Base-by-base conservation (phyloP, 35 echinoderm and acorn worm species). In the Diadema setosum region DNA sequence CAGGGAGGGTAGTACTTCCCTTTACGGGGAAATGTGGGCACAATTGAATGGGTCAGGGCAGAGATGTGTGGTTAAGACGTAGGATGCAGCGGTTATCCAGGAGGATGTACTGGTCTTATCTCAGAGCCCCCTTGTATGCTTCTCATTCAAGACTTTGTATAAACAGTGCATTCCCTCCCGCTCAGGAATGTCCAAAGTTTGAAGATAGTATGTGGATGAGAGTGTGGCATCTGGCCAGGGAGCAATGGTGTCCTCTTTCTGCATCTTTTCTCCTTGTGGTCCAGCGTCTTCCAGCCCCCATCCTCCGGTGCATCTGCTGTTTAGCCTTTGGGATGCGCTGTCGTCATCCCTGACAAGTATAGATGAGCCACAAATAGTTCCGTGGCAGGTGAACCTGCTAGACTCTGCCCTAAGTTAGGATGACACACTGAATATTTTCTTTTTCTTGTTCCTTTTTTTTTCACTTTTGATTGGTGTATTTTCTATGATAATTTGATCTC, bases 151-250 rank as follows among this genome's bases (percentile, higher is more conserved):
- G 63, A 34, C 37, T 34, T 67, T 67, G 63, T 67, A 26, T 67
- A 67, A 67, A 67, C 63, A 67, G 30, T 34, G 63, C 63, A 67
- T 67, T 67, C 63, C 37, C 30, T 67, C 63, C 37, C 63, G 63
- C 25, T 67, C 63, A 67, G 63, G 63, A 67, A 67, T 67, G 63
- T 67, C 63, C 63, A 67, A 67, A 67, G 63, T 67, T 67, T 26
- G 37, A 33, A 67, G 63, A 67, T 67, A n/a, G n/a, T n/a, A 67
- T 67, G 63, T 34, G 37, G 63, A 67, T 67, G 63, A 27, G 63
- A 67, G 27, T 26, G 17, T 67, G 63, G 63, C 27, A 67, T 67
- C 63, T 29, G n/a, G n/a, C n/a, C 30, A 33, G 63, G 63, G 37
- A 67, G 63, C 30, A 34, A 67, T 32, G 63, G 37, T 25, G 63